Evolutionary conservation across 30 jellyfish, hydroid and myxozoan genomes (phyloP).

Genomic region (Aurelia aurita): DNA sequence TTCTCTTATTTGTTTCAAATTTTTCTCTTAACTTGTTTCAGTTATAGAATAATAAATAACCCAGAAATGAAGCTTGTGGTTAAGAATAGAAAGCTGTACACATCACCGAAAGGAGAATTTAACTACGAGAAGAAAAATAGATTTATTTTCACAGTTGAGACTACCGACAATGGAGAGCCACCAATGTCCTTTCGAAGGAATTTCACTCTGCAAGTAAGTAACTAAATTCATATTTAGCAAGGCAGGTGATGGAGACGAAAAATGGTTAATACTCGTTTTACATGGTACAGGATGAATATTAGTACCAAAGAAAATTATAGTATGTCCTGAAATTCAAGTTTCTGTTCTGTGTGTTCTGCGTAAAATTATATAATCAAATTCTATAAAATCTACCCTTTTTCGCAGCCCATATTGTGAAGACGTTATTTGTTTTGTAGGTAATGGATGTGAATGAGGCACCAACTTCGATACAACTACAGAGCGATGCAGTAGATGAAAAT

Average conservation of each 20-base stretch:
- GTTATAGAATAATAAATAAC: slow-evolving; percentile 69
- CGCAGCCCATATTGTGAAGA: no score
- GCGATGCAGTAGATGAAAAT: slow-evolving; percentile 59
- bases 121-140: background rate
- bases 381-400: no score
- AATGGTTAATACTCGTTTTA: no score
- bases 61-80: slow-evolving; percentile 37
- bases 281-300: no score
- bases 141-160: background rate
- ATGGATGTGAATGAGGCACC: slow-evolving; percentile 92
- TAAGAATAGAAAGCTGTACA: slow-evolving; percentile 55
- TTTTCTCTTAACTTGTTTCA: background rate
- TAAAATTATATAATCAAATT: no score
- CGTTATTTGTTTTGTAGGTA: slow-evolving; percentile 19
- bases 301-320: no score
- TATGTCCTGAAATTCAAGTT: no score
- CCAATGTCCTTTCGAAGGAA: background rate
- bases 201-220: background rate
- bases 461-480: slow-evolving; percentile 43
- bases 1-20: background rate
- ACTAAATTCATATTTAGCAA: no score
- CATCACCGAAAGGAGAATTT: slow-evolving; percentile 49
- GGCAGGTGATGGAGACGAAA: no score
- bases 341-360: no score
- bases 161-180: background rate